Base-by-base conservation (phyloP, 2,113 vertebrate species). In the Mormyrus lacerda region DNA sequence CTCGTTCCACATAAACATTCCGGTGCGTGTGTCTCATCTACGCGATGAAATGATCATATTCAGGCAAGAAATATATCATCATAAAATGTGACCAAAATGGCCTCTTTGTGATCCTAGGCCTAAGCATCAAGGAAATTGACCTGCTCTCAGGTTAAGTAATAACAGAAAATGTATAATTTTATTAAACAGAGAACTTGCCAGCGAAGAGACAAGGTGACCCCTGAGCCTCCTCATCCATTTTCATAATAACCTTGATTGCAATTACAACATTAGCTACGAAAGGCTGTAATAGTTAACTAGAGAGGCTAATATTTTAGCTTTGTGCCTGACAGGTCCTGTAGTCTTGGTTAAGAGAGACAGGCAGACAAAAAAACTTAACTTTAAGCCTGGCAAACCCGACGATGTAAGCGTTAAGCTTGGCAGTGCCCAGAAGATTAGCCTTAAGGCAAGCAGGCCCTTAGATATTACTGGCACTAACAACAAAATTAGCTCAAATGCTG, bases 111-210 rank as follows among this genome's bases (percentile, higher is more conserved):
- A 53, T 87, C 85, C 15, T 21, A 39, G 85, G 6, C 85, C 85
- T 35, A 53, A 21, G 15, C 85, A 6, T 35, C n/a, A 31, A 27
- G 47, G 48, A 35, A 87, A 53, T 53, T 53, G 48, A 87, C 31
- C 17, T 27, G 85, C 50, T 53, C 47, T 87, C 50, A 19, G n/a
- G 50, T 87, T 85, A 87, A 87, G 85, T 87, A 87, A 53, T 87
- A 87, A 55, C 24, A 55, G 47, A 35, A 39, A 53, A 87, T 87
- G n/a, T 31, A 87, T 35, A 19, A 31, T 53, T 53, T 87, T 87
- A 55, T 87, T 87, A 48, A 55, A 87, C 17, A 10, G 85, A 19
- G 85, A 35, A 31, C 24, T 53, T 55, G 13, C 31, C 31, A 87
- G 31, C 1, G 15, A 53, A 87, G 15, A 27, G 50, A 35, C 85